Conservation (phyloP, 2,797 vertebrate genomes). For the Gambusia yucatana region DNA sequence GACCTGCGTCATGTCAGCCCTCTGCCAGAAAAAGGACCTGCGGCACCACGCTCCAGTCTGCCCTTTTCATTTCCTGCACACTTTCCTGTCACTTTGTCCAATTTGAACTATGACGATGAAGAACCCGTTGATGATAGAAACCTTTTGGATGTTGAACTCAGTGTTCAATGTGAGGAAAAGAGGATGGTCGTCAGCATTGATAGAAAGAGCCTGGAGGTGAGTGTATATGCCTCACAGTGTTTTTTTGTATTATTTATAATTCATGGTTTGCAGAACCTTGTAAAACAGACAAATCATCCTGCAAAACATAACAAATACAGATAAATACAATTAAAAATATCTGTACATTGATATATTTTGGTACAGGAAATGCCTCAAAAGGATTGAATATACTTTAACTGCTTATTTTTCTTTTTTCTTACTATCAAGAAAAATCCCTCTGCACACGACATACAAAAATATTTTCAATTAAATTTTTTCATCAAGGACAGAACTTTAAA, state of each 20-base stretch:
- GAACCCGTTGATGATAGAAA: conserved; percentile 85
- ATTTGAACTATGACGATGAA: conserved; percentile 57
- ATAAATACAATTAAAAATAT: background rate
- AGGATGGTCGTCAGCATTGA: conserved; percentile 90
- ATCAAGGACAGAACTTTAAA: too few relatives aligned
- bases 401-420: background rate
- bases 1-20: conserved; percentile 77
- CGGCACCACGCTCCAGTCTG: conserved; percentile 63
- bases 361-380: background rate
- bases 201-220: conserved; percentile 90
- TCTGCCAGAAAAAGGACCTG: conserved; percentile 57
- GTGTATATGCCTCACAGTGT: conserved; percentile 22
- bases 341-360: background rate
- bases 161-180: conserved; percentile 87
- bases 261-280: background rate
- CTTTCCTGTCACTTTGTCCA: conserved; percentile 49
- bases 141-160: conserved; percentile 78
- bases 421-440: background rate
- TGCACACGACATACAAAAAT: background rate
- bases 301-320: background rate
- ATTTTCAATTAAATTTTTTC: too few relatives aligned
- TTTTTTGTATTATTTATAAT: background rate
- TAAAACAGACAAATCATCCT: background rate
- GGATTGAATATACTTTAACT: background rate
- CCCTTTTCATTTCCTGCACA: conserved; percentile 76